phyloP scores from a whole-genome alignment of 2,888 invertebrate species.

The Cenopis cana region DNA sequence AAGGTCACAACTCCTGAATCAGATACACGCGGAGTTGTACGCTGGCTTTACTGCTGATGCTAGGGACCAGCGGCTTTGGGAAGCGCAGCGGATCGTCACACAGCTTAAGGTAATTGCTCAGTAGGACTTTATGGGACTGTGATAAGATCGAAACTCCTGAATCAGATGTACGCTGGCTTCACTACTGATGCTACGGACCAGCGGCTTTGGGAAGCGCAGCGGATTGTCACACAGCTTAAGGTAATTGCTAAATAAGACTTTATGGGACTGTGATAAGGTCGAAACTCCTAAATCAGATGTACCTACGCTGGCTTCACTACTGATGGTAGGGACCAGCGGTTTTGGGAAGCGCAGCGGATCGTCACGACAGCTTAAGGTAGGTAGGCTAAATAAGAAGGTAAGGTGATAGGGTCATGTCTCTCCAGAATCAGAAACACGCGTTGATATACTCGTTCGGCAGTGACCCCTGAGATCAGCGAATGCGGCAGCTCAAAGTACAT shows the following conservation, averaged over 20 bases:
- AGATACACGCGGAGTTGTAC: slow-evolving; percentile 88
- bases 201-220: slow-evolving; percentile 97
- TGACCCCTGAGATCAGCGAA: neutral
- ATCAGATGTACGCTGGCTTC: slow-evolving; percentile 91
- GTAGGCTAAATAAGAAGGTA: neutral
- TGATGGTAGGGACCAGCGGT: slow-evolving; percentile 93
- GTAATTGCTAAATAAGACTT: slow-evolving; percentile 62
- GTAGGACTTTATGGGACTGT: neutral
- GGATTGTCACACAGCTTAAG: slow-evolving; percentile 97
- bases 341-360: slow-evolving; percentile 98
- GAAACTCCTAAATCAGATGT: neutral
- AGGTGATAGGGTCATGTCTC: neutral
- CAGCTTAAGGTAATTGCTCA: slow-evolving; percentile 90
- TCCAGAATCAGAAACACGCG: neutral
- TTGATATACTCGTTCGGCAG: neutral
- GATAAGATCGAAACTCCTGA: neutral
- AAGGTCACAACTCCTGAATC: neutral
- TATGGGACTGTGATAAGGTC: neutral
- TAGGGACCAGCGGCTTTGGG: slow-evolving; percentile 97
- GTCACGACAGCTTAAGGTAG: slow-evolving; percentile 96
- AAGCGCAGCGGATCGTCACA: slow-evolving; percentile 97
- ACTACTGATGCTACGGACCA: slow-evolving; percentile 94
- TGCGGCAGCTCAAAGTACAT: neutral
- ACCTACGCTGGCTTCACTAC: slow-evolving; percentile 93
- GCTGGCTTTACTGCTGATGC: slow-evolving; percentile 93